Evolutionary conservation across 2,888 invertebrate species (phyloP).

Genomic region (Terebella lapidaria): DNA sequence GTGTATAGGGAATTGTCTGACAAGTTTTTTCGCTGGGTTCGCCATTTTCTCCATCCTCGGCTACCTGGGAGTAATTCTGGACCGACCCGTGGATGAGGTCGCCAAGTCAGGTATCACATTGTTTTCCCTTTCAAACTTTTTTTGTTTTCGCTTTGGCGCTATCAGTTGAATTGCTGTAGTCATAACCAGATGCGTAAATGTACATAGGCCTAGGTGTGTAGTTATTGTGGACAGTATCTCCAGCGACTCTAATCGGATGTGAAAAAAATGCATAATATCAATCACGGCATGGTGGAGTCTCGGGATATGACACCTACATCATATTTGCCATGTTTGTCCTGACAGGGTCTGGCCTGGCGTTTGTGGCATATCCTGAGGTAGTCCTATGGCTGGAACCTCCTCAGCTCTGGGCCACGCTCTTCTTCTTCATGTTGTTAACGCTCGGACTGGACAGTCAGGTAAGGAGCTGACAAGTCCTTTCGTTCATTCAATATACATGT

Average conservation of each 20-base stretch:
- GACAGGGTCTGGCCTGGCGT: slow-evolving; percentile 44
- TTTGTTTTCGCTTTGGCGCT: too few species aligned
- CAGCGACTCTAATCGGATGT: too few species aligned
- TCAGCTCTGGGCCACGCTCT: slow-evolving; percentile 42
- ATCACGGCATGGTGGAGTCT: too few species aligned
- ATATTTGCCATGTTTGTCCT: too few species aligned
- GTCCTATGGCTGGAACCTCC: slow-evolving; percentile 35
- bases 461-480: not conserved
- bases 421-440: slow-evolving; percentile 32
- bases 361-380: slow-evolving; percentile 45
- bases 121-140: too few species aligned
- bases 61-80: slow-evolving; percentile 30
- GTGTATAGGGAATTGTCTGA: slow-evolving; percentile 51
- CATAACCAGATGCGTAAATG: too few species aligned
- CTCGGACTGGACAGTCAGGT: slow-evolving; percentile 28
- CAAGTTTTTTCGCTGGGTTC: slow-evolving; percentile 62
- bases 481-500: too few species aligned
- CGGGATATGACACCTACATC: too few species aligned
- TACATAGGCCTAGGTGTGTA: too few species aligned
- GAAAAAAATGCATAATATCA: too few species aligned
- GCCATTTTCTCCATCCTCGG: slow-evolving; percentile 71
- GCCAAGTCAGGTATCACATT: slow-evolving; percentile 44
- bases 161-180: too few species aligned
- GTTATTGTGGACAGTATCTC: too few species aligned
- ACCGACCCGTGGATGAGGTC: slow-evolving; percentile 30